Base-by-base conservation (phyloP, 2,797 vertebrate species). In the Caiman crocodilus region DNA sequence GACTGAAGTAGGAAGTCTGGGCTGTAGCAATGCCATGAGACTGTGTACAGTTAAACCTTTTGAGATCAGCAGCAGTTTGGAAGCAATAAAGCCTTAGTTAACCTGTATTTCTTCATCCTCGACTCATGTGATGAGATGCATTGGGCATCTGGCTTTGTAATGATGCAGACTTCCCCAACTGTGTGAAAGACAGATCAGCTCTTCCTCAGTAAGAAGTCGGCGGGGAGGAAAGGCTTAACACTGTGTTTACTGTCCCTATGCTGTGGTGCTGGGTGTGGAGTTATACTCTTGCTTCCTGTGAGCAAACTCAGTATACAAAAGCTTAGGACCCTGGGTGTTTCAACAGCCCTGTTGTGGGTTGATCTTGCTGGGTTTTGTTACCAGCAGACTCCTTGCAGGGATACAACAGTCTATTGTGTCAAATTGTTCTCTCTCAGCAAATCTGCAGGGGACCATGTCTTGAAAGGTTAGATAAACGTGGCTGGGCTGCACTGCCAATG, bases 381-480 rank as follows among this genome's bases (percentile, higher is more conserved):
- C 82, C 82, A 82, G 61, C 57, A 64, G 57, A 18, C 73, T 2
- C 60, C 23, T 3, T 50, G 84, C 76, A 77, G 28, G 78, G 84
- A 82, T 63, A 0, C 0, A 23, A 32, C 56, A 12, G 67, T 58
- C 55, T 18, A 13, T 78, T 84, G 25, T 2, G 89, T 50, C 57
- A 57, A 82, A 17, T 75, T 32, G 55, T 73, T 63, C 10, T 9
- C 80, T 84, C 56, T 0, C 23, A 16, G 82, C 42, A 61, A 92
- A 84, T 83, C 91, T 88, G 78, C 87, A 71, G 91, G 89, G 91
- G 86, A 20, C 65, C 28, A 0, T 78, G 71, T 69, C 91, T 59
- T 30, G 87, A 77, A 92, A 90, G 85, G 92, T 82, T 92, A 81
- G 90, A 84, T 87, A 95, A 96, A 88, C 84, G 81, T 23, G 30